Evolutionary conservation across 2,797 vertebrate genomes (phyloP), one percentile per base, ranked within the genome.

Genomic region (Telmatherina bonti): DNA sequence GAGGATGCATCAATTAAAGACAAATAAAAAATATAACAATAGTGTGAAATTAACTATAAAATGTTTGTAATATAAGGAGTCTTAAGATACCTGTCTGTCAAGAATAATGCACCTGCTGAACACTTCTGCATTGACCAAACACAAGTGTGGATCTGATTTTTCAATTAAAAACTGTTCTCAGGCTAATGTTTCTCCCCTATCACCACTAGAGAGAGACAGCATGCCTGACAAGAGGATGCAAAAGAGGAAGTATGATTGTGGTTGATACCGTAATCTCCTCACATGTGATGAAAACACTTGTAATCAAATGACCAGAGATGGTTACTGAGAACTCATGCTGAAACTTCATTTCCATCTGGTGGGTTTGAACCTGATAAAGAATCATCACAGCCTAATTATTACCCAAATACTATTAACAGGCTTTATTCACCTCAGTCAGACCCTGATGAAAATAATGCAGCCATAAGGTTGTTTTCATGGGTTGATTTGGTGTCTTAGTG

Each of bases 171-270:
- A 13, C 26, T 15, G 20, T 49, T 52, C 13, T 27, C 49, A 52
- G 22, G 36, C 22, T 43, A 6, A 30, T 62, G 18, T 56, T 81
- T 82, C 54, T 84, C 69, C 63, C 49, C 7, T 36, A 6, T 70
- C 80, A 62, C 87, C 89, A 86, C 88, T 89, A 90, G 88, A 83
- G 90, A 82, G 88, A 80, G 88, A 86, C 85, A 85, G 66, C 62
- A 77, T 81, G 41, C 79, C 74, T 76, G 57, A 49, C 62, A 53
- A 53, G 51, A 27, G 24, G 15, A 20, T 47, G 12, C 51, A 53
- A 53, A 53, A 53, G 24, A 70, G 69, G 72, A 35, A 64, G 13
- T 22, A 36, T 36, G 22, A 52, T 59, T 58, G 51, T 30, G n/a
- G 57, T 67, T 60, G 70, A 27, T n/a, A 45, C 47, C 52, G 26